These are phyloP conservation scores for Nasua narica DNA, from an alignment of 2,797 vertebrate genomes.

Conservation along the genomic window DNA sequence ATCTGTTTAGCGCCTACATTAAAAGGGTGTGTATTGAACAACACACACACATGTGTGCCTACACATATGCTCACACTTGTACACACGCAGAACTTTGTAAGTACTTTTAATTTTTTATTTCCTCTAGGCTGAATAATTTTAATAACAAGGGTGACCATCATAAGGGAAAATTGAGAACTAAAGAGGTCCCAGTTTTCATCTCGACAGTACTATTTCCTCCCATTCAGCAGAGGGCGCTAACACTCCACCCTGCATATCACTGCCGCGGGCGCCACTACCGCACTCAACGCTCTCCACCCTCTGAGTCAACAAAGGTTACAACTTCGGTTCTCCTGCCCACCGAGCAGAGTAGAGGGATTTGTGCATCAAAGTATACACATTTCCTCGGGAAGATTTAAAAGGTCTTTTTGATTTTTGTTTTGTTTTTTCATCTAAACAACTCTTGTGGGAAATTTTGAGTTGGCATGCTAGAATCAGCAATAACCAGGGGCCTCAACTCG, in stretches of 20 bases:
- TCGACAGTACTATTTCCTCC: not conserved
- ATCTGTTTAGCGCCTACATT: not conserved
- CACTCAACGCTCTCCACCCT: fast-evolving
- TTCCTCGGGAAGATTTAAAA: not conserved
- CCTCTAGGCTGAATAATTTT: not conserved
- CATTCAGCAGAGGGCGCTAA: not conserved
- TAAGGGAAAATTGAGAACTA: not conserved
- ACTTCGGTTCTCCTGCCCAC: not conserved
- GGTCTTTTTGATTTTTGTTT: not conserved
- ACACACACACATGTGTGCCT: not conserved
- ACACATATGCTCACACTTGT: not conserved
- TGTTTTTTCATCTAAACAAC: not conserved
- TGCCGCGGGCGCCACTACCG: fast-evolving
- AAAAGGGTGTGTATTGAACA: not conserved
- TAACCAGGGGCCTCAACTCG: not conserved
- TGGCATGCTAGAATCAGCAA: not conserved
- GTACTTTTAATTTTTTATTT: not conserved
- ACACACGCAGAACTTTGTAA: not conserved
- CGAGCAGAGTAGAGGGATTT: not conserved
- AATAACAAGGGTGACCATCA: not conserved
- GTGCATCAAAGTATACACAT: not conserved
- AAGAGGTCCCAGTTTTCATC: not conserved
- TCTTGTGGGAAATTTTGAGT: not conserved
- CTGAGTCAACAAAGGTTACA: not conserved
- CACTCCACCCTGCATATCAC: not conserved